These are phyloP conservation scores for Chrysina gloriosa DNA, from an alignment of 2,888 invertebrate species.

Conservation along the genomic window DNA sequence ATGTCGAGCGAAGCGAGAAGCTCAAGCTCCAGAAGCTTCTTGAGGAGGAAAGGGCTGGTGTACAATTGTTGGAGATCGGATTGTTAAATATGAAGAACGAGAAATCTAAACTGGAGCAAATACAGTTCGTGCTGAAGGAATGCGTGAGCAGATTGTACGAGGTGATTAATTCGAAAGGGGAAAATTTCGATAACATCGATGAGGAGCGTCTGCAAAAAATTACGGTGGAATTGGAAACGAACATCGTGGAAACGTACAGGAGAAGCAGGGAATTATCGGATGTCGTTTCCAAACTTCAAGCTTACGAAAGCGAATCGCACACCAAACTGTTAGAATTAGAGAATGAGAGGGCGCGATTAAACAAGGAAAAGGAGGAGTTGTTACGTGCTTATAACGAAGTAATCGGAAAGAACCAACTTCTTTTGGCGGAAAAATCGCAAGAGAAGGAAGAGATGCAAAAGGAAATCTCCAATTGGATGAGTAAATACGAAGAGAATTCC, in stretches of 20 bases:
- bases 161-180: slow-evolving; percentile 32
- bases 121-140: slow-evolving; percentile 19
- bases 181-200: slow-evolving; percentile 19
- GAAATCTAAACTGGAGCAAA: slow-evolving; percentile 41
- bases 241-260: slow-evolving; percentile 42
- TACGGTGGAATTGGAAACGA: slow-evolving; percentile 47
- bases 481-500: slow-evolving; percentile 24
- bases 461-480: slow-evolving; percentile 40
- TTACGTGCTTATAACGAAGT: slow-evolving; percentile 57
- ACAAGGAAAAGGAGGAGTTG: slow-evolving; percentile 43
- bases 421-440: slow-evolving; percentile 55
- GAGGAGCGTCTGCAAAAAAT: slow-evolving; percentile 36
- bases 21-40: slow-evolving; percentile 42
- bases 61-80: slow-evolving; percentile 46
- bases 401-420: slow-evolving; percentile 56
- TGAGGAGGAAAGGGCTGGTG: slow-evolving; percentile 44
- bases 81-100: slow-evolving; percentile 43
- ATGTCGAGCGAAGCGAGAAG: slow-evolving; percentile 38
- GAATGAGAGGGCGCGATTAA: slow-evolving; percentile 50
- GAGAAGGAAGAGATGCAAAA: slow-evolving; percentile 50
- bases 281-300: slow-evolving; percentile 46
- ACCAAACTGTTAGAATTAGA: slow-evolving; percentile 54
- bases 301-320: slow-evolving; percentile 50
- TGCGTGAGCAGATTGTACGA: slow-evolving; percentile 31
- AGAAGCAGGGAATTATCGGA: slow-evolving; percentile 41